Conservation (phyloP, 2,113 vertebrate species). For the Colossoma macropomum region DNA sequence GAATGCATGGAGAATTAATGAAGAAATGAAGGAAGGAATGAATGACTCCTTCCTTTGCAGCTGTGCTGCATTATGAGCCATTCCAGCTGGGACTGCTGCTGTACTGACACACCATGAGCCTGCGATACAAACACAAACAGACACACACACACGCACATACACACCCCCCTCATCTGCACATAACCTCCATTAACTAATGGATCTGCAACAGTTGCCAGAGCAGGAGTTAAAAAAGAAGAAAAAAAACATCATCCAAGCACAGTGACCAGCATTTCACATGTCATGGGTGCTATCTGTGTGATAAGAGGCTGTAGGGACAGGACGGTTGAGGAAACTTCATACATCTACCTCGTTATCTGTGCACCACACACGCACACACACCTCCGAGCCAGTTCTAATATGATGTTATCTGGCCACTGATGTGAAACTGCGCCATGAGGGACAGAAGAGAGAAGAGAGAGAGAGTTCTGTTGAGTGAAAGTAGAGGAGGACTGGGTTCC, state of each 20-base stretch:
- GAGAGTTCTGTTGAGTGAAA: conserved; percentile 6
- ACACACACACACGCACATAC: conserved; percentile 6
- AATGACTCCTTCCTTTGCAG: conserved; percentile 16
- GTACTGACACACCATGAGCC: background rate
- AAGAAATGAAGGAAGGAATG: conserved; percentile 4
- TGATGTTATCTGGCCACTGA: conserved; percentile 35
- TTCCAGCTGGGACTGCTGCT: conserved; percentile 13
- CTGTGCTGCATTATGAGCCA: conserved; percentile 1
- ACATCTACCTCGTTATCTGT: conserved; percentile 33
- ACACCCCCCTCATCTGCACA: background rate
- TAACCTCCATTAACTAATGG: background rate
- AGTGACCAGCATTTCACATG: conserved; percentile 10
- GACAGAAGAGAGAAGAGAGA: conserved; percentile 8
- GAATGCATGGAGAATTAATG: conserved; percentile 23
- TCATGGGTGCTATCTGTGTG: conserved; percentile 28
- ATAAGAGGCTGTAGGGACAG: conserved; percentile 38
- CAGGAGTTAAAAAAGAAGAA: background rate
- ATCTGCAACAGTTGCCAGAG: background rate
- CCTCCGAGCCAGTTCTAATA: conserved; percentile 22
- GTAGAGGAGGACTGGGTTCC: conserved; percentile 3
- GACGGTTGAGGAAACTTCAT: conserved; percentile 21
- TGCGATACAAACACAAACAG: background rate
- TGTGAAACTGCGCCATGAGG: conserved; percentile 19
- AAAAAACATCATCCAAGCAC: background rate
- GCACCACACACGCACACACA: conserved; percentile 41